Conservation (phyloP, 2,113 vertebrate genomes). For the Eptesicus fuscus region DNA sequence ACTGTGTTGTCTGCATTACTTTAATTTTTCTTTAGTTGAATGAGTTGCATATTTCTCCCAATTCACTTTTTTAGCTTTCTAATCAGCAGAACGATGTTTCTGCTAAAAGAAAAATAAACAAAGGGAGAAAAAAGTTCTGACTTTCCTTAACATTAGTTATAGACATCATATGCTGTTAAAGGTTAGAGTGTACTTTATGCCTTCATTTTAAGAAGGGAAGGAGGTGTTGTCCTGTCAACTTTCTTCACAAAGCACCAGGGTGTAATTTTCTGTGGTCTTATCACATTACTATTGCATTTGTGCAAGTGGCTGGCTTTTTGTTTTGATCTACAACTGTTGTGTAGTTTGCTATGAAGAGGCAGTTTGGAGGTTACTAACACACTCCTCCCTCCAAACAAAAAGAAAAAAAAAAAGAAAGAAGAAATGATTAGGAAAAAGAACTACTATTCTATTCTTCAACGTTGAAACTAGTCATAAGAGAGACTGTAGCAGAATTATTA, state of each 20-base stretch:
- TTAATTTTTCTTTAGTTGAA: conserved; percentile 27
- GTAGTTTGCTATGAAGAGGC: background rate
- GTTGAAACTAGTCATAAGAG: conserved; percentile 18
- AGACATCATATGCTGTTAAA: conserved; percentile 2
- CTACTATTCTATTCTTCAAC: background rate
- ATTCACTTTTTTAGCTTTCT: conserved; percentile 22
- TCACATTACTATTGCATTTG: background rate
- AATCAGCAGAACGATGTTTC: background rate
- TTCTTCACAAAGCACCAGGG: conserved; percentile 16
- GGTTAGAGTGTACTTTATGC: background rate
- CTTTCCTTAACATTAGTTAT: background rate
- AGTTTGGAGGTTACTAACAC: background rate
- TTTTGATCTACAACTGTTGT: conserved; percentile 14
- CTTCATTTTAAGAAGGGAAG: conserved; percentile 18
- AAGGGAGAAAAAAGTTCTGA: background rate
- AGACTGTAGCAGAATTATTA: background rate
- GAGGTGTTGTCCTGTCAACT: conserved; percentile 17
- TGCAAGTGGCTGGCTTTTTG: conserved; percentile 19
- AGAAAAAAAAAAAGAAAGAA: background rate
- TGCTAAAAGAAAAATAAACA: background rate
- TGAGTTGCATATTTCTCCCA: background rate
- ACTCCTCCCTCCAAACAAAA: background rate
- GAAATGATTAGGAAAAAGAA: background rate
- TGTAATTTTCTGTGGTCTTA: conserved; percentile 32
- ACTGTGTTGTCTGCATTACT: background rate